Percentiles rank a stretch among this genome's conserved stretches.
Evolutionary conservation across 2,113 vertebrate genomes (phyloP).

Genomic region (Melozone crissalis): DNA sequence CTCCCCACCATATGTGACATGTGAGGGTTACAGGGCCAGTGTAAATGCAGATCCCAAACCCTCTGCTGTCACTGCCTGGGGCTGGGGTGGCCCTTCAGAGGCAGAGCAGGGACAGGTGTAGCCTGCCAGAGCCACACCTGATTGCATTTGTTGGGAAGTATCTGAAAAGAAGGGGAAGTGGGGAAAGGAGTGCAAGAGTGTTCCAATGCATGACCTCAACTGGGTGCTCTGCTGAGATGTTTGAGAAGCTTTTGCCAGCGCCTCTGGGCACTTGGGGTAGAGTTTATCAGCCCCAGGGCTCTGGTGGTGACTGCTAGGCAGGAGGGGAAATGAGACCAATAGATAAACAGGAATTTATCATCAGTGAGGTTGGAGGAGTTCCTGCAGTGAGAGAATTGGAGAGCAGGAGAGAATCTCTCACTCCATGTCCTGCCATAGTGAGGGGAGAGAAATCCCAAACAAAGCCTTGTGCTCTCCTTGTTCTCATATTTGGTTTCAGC

Average conservation of each 20-base stretch:
- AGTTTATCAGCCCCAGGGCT: not conserved
- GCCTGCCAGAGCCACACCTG: not conserved
- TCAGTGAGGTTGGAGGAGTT: not conserved
- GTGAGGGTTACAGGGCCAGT: not conserved
- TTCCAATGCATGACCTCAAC: not conserved
- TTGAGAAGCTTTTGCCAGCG: not conserved
- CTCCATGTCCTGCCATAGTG: fast-evolving
- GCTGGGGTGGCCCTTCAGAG: not conserved
- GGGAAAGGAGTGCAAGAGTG: not conserved
- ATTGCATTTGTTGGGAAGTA: not conserved
- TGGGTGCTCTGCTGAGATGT: not conserved
- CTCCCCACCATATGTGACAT: not conserved
- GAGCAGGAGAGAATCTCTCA: not conserved
- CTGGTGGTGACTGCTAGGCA: not conserved
- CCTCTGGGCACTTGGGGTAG: not conserved
- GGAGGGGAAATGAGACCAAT: fast-evolving
- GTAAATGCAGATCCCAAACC: not conserved
- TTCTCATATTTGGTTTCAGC: not conserved
- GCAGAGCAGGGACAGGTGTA: too few species aligned
- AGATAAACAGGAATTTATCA: fast-evolving
- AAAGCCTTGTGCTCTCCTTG: not conserved
- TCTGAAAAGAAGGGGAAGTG: not conserved
- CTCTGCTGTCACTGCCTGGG: not conserved
- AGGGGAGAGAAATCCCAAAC: not conserved
- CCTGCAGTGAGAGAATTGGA: not conserved